These are phyloP conservation scores for Philereme vetulata DNA, from an alignment of 2,888 invertebrate species.

Conservation along the genomic window DNA sequence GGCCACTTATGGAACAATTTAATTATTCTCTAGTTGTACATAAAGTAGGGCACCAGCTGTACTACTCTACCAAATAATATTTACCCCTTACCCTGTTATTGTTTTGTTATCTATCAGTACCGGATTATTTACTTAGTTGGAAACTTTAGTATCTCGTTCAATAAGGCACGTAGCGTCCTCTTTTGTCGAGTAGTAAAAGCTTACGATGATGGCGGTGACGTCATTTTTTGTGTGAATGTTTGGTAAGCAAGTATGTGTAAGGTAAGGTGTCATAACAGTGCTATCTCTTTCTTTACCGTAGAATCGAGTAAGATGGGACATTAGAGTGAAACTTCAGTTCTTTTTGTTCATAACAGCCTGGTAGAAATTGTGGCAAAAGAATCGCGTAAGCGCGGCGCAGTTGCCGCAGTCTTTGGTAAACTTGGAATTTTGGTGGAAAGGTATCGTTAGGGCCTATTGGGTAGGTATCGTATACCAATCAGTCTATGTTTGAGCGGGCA, in stretches of 20 bases:
- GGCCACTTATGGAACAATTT: too few relatives aligned
- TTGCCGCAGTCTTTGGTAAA: neutral
- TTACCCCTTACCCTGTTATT: too few relatives aligned
- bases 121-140: too few relatives aligned
- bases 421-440: too few relatives aligned
- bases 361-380: conserved; percentile 38
- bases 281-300: conserved; percentile 11
- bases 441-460: too few relatives aligned
- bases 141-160: too few relatives aligned
- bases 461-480: too few relatives aligned
- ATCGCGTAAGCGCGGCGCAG: conserved; percentile 19
- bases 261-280: neutral
- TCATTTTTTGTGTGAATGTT: neutral
- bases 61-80: too few relatives aligned
- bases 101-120: too few relatives aligned
- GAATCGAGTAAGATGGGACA: conserved; percentile 6
- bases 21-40: too few relatives aligned
- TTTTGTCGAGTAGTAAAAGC: conserved; percentile 15
- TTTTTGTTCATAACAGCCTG: conserved; percentile 27
- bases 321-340: conserved; percentile 3
- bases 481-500: too few relatives aligned
- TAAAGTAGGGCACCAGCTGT: too few relatives aligned
- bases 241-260: neutral
- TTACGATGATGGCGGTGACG: neutral
- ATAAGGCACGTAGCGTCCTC: conserved; percentile 14